Base-by-base conservation (phyloP, 1,140 invertebrate genomes). In the Neotoxoptera formosana region DNA sequence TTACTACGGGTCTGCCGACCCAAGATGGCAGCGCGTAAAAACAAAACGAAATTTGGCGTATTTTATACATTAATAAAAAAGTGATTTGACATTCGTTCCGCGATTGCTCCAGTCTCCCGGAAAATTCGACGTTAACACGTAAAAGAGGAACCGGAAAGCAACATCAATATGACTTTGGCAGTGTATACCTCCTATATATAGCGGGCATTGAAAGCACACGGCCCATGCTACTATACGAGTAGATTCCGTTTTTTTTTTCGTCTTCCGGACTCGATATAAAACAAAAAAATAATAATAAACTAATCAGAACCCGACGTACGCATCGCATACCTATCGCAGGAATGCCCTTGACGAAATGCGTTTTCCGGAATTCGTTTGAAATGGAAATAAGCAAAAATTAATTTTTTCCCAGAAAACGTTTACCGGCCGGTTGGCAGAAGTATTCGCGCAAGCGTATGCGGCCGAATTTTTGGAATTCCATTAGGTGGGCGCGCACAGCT, bases 361-460 rank as follows among this genome's bases (percentile, higher is more conserved):
- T 34, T 56, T 21, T 41, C n/a, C 17, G 88, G 51, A 56, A 89
- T 89, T 53, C 88, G 88, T 36, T 56, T 56, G 51, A 36, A 36
- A 89, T 56, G 51, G n/a, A 89, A 89, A 89, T 89, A 41, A 89
- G 88, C 51, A 89, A 56, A 89, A 89, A 89, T 89, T 89, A 56
- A 89, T 56, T 56, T 89, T 56, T 56, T 8, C 17, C 88, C 8
- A 6, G 88, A 56, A 83, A 89, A 89, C 48, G 47, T 34, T 53
- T 20, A 23, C 51, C 20, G 45, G 25, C 7, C 86, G 45, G 45
- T 41, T 20, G 45, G 20, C 86, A 23, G 34, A 89, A 89, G 21
- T 25, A 41, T 56, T 36, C 23, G 47, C 48, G 7, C 30, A 48
- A 25, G 47, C 20, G 30, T 51, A 89, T 53, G n/a, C 48, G 48